phyloP scores from a whole-genome alignment of 2,888 invertebrate species.

The Syritta pipiens region DNA sequence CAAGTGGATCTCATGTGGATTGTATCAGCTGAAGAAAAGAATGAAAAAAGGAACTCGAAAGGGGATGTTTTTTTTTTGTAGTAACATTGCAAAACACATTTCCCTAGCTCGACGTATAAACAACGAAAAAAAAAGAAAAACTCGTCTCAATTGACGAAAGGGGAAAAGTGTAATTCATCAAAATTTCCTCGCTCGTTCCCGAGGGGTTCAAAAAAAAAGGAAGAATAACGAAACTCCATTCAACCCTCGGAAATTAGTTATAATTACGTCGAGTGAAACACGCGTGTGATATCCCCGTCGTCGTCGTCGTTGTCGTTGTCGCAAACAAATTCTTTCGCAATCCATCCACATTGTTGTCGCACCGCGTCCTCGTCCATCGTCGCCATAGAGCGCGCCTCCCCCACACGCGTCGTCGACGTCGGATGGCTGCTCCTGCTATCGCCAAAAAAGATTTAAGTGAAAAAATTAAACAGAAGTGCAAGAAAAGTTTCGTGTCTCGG shows the following conservation, averaged over 20 bases:
- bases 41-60: constrained; percentile 6
- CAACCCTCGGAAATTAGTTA: constrained; percentile 14
- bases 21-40: background rate
- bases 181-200: constrained; percentile 4
- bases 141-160: constrained; percentile 8
- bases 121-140: constrained; percentile 3
- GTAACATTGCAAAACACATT: constrained; percentile 42
- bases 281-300: too few species aligned
- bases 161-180: constrained; percentile 22
- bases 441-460: too few species aligned
- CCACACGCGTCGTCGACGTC: too few species aligned
- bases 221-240: too few species aligned
- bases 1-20: constrained; percentile 34
- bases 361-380: constrained; percentile 34
- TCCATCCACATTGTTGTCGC: constrained; percentile 29
- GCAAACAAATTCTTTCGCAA: constrained; percentile 39
- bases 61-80: constrained; percentile 38
- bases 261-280: too few species aligned
- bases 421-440: too few species aligned
- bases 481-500: too few species aligned
- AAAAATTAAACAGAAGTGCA: too few species aligned
- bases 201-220: constrained; percentile 13
- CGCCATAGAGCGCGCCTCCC: too few species aligned
- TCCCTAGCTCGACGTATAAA: background rate
- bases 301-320: too few species aligned